phyloP scores from a whole-genome alignment of 2,888 invertebrate genomes.

The Drosophila imparisetae region DNA sequence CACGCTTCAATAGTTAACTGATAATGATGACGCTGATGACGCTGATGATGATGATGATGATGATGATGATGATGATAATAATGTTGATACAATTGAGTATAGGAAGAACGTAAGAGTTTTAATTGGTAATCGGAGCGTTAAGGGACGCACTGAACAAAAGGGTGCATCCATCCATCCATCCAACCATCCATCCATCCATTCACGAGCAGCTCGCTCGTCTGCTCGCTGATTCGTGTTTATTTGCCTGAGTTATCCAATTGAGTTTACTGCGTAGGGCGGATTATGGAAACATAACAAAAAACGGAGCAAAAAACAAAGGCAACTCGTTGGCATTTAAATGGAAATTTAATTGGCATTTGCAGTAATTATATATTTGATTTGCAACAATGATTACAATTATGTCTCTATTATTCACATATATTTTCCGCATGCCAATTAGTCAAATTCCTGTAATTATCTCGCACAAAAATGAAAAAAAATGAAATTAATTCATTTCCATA shows the following conservation, averaged over 20 bases:
- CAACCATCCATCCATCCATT: not conserved
- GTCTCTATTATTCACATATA: slow-evolving; percentile 59
- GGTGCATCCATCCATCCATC: slow-evolving; percentile 11
- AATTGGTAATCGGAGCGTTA: slow-evolving; percentile 66
- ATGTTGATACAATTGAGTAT: slow-evolving; percentile 55
- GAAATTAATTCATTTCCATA: slow-evolving; percentile 20
- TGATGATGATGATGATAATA: slow-evolving; percentile 13
- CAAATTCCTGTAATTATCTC: slow-evolving; percentile 53
- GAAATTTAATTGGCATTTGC: slow-evolving; percentile 69
- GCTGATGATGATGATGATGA: slow-evolving; percentile 2
- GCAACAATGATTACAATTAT: slow-evolving; percentile 65
- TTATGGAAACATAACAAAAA: slow-evolving; percentile 40
- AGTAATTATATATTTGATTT: slow-evolving; percentile 62
- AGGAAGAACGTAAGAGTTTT: slow-evolving; percentile 62
- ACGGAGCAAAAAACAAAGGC: slow-evolving; percentile 20
- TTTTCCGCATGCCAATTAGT: slow-evolving; percentile 66
- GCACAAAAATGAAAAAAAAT: slow-evolving; percentile 4
- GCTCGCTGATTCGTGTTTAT: slow-evolving; percentile 50
- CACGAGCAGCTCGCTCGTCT: not conserved
- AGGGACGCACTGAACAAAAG: slow-evolving; percentile 19
- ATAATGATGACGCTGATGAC: slow-evolving; percentile 9
- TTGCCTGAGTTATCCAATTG: slow-evolving; percentile 59
- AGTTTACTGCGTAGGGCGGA: slow-evolving; percentile 28
- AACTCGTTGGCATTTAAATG: slow-evolving; percentile 55
- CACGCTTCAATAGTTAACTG: slow-evolving; percentile 51